These are phyloP conservation scores for Buathra laborator DNA, from an alignment of 2,888 invertebrate genomes.

Conservation along the genomic window DNA sequence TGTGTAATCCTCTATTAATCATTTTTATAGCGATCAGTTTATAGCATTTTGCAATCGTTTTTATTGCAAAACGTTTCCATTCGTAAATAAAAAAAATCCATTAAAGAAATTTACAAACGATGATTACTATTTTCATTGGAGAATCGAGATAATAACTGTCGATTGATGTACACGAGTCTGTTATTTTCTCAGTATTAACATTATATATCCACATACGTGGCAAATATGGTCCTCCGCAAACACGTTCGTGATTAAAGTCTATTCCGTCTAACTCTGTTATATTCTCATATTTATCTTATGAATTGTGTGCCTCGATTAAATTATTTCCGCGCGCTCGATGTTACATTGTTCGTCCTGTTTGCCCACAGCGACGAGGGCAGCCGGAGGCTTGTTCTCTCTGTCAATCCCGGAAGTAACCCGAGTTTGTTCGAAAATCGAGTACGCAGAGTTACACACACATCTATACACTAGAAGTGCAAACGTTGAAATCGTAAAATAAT, in stretches of 20 bases:
- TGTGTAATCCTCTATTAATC: no score
- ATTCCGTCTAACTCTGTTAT: background rate
- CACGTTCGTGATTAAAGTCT: background rate
- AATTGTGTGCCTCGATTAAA: conserved; percentile 28
- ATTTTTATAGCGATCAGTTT: no score
- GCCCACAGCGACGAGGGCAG: background rate
- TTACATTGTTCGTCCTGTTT: conserved; percentile 16
- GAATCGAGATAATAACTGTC: background rate
- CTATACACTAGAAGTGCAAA: background rate
- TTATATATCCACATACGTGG: background rate
- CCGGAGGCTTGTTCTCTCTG: background rate
- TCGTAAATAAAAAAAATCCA: background rate
- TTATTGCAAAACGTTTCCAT: background rate
- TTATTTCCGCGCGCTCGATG: conserved; percentile 23
- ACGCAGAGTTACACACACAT: background rate
- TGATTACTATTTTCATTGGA: background rate
- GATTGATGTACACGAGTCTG: background rate
- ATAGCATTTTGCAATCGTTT: no score
- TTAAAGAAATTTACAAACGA: background rate
- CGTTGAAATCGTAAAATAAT: background rate
- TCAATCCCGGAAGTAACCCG: background rate
- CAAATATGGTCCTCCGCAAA: background rate
- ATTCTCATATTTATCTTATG: conserved; percentile 11
- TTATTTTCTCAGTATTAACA: background rate
- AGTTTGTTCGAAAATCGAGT: background rate